Evolutionary conservation across 1,140 invertebrate species (phyloP), one percentile per base, ranked within the genome.

Genomic region (Sminthurinus signatus): DNA sequence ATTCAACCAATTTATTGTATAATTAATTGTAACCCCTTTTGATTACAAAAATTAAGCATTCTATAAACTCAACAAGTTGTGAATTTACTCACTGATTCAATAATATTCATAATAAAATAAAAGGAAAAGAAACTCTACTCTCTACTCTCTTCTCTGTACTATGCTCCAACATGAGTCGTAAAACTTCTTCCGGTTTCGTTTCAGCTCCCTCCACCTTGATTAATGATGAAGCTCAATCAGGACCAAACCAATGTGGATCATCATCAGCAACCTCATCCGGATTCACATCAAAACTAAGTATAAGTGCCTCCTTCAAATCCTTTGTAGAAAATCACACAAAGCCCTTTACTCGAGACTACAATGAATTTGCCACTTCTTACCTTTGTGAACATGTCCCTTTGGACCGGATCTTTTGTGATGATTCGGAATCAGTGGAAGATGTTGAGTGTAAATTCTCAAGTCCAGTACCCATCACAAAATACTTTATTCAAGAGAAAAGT

Each of bases 331-430:
- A 65, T 23, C 58, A 55, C 29, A 46, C 36, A 21, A 42, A 43
- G 14, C 58, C 63, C n/a, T 54, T 39, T 19, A 51, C 19, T 17
- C 23, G 28, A 3, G 48, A 60, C 19, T 65, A 54, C 29, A 21
- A 59, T 23, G 29, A n/a, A 12, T 65, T 65, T 51, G 58, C 50
- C 0, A 65, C 63, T 8, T 31, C 48, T 10, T 65, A 65, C 21
- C 2, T 60, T 8, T 60, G 63, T 36, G 12, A 14, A n/a, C 2
- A 60, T 5, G 43, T 57, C 17, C 63, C 56, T 31, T 54, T 60
- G 21, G 5, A 54, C 5, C 2, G 57, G 17, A 36, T 65, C 14
- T 27, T 60, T 39, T 60, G 63, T 39, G 62, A 64, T 21, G 63
- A 56, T n/a, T 44, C 48, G 4, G 42, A 60, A 1, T 27, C 56